Base-by-base conservation (phyloP, 2,113 vertebrate species). In the Rynchops niger region DNA sequence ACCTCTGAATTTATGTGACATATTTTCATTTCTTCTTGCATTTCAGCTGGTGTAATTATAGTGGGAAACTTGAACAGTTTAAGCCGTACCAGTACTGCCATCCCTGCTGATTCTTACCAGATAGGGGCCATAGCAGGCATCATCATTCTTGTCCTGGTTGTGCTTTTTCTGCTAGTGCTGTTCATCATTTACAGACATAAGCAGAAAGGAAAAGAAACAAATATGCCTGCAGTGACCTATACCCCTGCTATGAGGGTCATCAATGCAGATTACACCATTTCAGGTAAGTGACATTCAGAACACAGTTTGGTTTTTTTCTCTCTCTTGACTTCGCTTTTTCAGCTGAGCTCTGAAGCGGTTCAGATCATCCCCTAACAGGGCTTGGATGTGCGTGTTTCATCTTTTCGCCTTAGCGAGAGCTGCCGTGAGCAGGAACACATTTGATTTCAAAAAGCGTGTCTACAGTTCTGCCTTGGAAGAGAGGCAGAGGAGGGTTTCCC, bases 131-230 rank as follows among this genome's bases (percentile, higher is more conserved):
- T 99, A 15, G 98, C 99, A 2, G 99, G 99, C 78, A 99, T 99
- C 97, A 97, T 99, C 42, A 96, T 99, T 92, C 98, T 99, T 63
- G 98, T 99, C 38, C 97, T 99, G 21, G 98, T 99, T 69, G 98
- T 99, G 69, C 98, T 99, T 82, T 99, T 99, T 92, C 98, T 99
- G 71, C 97, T 99, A 80, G 98, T 98, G 5, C 97, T 99, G 81
- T 99, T 99, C 97, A 96, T 99, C 94, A 98, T 99, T 97, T 99
- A 99, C 94, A 98, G 98, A 94, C 99, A 99, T 42, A 99, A 99
- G 93, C 99, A 99, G 96, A 99, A 99, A 96, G 98, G 98, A 50
- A 99, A 99, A 97, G 99, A 99, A 86, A 97, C 99, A 12, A 93
- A 98, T 62, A 99, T 99, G 99, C 99, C 99, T 0, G 97, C 99